phyloP scores from a whole-genome alignment of 2,113 vertebrate species.

The Ancistrus triradiatus region DNA sequence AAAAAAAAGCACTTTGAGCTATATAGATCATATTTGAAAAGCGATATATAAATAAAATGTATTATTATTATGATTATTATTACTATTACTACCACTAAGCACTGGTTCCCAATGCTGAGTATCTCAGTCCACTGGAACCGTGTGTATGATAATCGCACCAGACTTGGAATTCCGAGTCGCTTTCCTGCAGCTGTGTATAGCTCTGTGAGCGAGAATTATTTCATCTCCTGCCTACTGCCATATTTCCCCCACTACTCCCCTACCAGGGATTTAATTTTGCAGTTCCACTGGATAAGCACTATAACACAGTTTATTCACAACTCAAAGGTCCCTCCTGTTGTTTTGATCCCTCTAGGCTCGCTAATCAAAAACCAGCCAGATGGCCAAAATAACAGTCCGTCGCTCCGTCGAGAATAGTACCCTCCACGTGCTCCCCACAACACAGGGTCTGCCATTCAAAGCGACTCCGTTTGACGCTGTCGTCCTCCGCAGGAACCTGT shows the following conservation, averaged over 20 bases:
- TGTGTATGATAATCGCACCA: no score
- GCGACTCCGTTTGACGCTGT: slow-evolving; percentile 1
- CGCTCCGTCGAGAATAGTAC: background rate
- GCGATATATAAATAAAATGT: no score
- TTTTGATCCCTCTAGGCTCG: slow-evolving; percentile 12
- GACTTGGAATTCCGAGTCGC: no score
- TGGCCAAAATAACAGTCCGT: slow-evolving; percentile 12
- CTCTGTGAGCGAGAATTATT: no score
- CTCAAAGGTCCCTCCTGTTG: slow-evolving; percentile 8
- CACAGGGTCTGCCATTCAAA: background rate
- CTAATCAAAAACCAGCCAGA: slow-evolving; percentile 19
- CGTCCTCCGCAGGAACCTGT: slow-evolving; percentile 18
- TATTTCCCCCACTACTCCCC: background rate
- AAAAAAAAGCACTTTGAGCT: no score
- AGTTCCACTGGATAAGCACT: slow-evolving; percentile 1
- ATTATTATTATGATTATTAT: no score
- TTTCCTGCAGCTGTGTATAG: background rate
- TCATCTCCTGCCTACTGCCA: background rate
- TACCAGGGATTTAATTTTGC: slow-evolving; percentile 2
- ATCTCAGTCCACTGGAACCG: no score
- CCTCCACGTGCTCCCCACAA: background rate
- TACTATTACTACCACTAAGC: no score
- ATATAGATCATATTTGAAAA: no score
- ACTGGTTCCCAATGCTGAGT: no score
- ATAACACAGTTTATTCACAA: background rate